These are phyloP conservation scores for Lagodon rhomboides DNA, from an alignment of 2,797 vertebrate species.

Conservation along the genomic window DNA sequence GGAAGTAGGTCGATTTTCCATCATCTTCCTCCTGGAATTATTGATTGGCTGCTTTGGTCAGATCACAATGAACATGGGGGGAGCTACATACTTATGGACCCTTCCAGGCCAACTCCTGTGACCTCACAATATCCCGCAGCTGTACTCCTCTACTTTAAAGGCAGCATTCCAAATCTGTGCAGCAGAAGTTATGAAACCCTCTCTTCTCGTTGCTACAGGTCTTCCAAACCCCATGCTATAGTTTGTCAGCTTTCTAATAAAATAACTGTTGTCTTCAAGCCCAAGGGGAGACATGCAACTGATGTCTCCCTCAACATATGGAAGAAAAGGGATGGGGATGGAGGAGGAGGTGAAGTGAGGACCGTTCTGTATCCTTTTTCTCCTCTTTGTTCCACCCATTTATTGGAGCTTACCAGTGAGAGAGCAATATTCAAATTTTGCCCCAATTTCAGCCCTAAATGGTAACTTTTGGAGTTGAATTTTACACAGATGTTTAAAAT, in stretches of 20 bases:
- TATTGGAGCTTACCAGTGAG: neutral
- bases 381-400: neutral
- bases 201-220: no score
- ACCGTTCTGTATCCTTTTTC: neutral
- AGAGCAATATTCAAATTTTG: neutral
- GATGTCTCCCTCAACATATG: neutral
- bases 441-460: no score
- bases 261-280: neutral
- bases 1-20: neutral
- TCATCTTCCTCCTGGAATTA: neutral
- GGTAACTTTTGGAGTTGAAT: neutral
- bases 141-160: neutral
- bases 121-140: no score
- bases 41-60: neutral
- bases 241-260: neutral
- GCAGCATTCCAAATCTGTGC: neutral
- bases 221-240: no score
- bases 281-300: no score
- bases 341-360: neutral
- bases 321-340: neutral
- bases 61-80: neutral
- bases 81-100: no score
- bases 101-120: no score
- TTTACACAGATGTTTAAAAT: no score
- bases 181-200: no score